These are phyloP conservation scores for Eupsilia transversa DNA, from an alignment of 2,888 invertebrate genomes.

Conservation along the genomic window DNA sequence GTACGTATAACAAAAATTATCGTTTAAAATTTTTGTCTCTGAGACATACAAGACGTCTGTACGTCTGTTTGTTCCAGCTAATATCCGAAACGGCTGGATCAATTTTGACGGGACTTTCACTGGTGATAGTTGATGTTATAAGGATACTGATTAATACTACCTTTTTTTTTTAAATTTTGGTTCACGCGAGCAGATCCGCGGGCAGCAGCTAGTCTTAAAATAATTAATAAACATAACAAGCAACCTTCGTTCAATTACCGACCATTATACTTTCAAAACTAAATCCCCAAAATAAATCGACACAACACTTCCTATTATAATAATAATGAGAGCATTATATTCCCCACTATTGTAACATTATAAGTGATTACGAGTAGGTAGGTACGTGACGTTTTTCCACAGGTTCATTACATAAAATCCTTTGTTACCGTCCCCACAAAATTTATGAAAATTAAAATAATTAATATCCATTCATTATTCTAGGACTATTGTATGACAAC, in stretches of 20 bases:
- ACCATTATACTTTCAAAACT: background rate
- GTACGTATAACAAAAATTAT: too few species aligned
- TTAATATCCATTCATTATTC: conserved; percentile 70
- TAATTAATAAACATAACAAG: background rate
- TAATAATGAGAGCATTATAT: background rate
- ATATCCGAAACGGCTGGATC: too few species aligned
- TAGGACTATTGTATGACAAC: conserved; percentile 69
- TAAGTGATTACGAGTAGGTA: background rate
- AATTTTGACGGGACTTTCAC: too few species aligned
- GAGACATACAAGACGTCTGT: too few species aligned
- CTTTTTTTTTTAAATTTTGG: too few species aligned
- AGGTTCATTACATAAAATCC: conserved; percentile 2
- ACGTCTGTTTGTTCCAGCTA: too few species aligned
- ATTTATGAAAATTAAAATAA: conserved; percentile 68
- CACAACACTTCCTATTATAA: background rate
- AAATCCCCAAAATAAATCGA: conserved; percentile 8
- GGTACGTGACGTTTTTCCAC: conserved; percentile 31
- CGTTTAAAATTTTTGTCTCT: too few species aligned
- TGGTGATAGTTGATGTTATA: too few species aligned
- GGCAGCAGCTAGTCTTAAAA: background rate
- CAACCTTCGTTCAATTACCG: background rate
- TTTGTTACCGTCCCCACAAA: conserved; percentile 37
- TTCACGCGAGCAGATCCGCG: too few species aligned
- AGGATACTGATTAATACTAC: too few species aligned
- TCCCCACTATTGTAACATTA: background rate